These are phyloP conservation scores for Philopedon plagiatum DNA, from an alignment of 2,888 invertebrate species.

Conservation along the genomic window DNA sequence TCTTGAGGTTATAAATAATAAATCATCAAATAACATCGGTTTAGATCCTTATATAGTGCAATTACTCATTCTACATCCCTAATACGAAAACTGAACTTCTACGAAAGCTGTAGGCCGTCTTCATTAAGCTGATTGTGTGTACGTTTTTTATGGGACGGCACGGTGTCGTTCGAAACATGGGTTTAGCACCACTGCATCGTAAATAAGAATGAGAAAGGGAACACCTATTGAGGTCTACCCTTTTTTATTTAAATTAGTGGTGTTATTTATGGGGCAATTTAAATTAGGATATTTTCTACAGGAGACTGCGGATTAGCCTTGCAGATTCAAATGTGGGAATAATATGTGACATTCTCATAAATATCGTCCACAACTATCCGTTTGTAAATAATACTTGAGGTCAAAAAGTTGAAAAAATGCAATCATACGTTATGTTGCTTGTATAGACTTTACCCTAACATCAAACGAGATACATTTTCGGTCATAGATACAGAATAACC, in stretches of 20 bases:
- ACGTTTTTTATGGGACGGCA: conserved; percentile 26
- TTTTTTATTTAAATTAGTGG: conserved; percentile 27
- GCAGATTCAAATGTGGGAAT: background rate
- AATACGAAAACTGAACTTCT: conserved; percentile 22
- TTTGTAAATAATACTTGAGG: no score
- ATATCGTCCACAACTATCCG: no score
- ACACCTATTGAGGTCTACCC: conserved; percentile 25
- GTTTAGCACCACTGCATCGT: conserved; percentile 28
- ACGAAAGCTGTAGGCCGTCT: conserved; percentile 31
- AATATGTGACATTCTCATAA: no score
- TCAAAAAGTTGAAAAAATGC: no score
- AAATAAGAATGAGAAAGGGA: conserved; percentile 15
- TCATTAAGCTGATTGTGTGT: conserved; percentile 36
- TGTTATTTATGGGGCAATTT: conserved; percentile 21
- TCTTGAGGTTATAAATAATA: no score
- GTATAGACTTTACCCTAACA: no score
- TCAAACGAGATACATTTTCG: no score
- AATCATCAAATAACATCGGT: no score
- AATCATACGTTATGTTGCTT: no score
- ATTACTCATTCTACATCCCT: background rate
- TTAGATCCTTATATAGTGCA: no score
- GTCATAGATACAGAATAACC: no score
- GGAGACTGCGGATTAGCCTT: background rate
- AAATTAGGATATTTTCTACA: background rate
- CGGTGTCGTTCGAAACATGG: conserved; percentile 13